Conservation (phyloP, 2,888 invertebrate genomes). For the Euplexia lucipara region DNA sequence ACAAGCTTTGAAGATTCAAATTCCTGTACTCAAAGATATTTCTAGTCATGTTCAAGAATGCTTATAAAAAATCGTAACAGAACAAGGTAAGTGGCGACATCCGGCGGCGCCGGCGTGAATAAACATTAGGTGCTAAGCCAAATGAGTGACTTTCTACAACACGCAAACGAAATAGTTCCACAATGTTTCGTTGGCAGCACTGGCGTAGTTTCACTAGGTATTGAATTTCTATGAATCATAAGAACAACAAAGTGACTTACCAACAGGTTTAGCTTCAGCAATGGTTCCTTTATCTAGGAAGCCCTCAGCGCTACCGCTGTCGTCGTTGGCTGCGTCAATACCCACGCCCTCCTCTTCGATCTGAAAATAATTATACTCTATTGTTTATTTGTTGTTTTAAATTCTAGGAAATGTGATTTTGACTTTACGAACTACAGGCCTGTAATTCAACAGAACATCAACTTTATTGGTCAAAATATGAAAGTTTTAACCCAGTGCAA, state of each 20-base stretch:
- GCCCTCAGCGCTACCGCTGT: slow-evolving; percentile 81
- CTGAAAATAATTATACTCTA: slow-evolving; percentile 65
- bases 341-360: slow-evolving; percentile 86
- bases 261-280: slow-evolving; percentile 95
- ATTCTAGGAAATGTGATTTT: not conserved
- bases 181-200: slow-evolving; percentile 32
- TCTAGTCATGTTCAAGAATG: too few relatives aligned
- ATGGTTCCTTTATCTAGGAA: slow-evolving; percentile 81
- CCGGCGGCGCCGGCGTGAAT: slow-evolving; percentile 3
- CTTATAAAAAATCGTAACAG: too few relatives aligned
- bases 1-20: not conserved
- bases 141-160: not conserved
- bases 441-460: too few relatives aligned
- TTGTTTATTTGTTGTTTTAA: not conserved
- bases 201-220: not conserved
- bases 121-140: not conserved
- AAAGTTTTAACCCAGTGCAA: too few relatives aligned
- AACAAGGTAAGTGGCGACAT: slow-evolving; percentile 31
- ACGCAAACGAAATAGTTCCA: not conserved
- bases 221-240: not conserved
- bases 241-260: slow-evolving; percentile 76
- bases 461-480: too few relatives aligned
- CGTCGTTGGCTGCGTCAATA: slow-evolving; percentile 80
- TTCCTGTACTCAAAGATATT: not conserved
- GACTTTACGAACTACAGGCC: not conserved